Evolutionary conservation across 2,888 invertebrate species (phyloP).

Genomic region (Blomia tropicalis): DNA sequence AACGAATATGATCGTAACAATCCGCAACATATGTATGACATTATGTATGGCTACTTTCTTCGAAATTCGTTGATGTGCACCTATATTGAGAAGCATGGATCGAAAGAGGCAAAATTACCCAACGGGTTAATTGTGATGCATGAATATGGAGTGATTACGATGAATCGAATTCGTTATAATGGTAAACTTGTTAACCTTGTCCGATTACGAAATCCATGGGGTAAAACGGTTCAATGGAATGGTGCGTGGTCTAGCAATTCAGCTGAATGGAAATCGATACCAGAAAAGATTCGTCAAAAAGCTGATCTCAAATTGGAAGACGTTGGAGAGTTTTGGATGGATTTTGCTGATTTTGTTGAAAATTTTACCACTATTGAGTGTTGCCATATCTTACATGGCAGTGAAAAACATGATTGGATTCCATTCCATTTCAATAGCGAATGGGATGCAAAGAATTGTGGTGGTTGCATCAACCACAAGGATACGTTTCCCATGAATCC

Average conservation of each 20-base stretch:
- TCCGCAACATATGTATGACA: not conserved
- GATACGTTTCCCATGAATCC: not conserved
- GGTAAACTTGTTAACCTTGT: not conserved
- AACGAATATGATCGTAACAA: too few relatives aligned
- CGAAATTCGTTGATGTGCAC: not conserved
- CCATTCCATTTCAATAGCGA: not conserved
- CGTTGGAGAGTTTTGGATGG: constrained; percentile 1
- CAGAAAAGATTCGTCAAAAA: not conserved
- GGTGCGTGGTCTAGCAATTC: constrained; percentile 1
- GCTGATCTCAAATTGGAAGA: not conserved
- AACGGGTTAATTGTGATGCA: not conserved
- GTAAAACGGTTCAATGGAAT: not conserved
- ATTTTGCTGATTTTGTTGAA: not conserved
- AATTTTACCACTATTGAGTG: not conserved
- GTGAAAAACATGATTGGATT: not conserved
- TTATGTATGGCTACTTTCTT: not conserved
- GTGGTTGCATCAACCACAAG: constrained; percentile 1
- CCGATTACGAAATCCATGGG: constrained; percentile 1
- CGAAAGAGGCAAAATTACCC: not conserved
- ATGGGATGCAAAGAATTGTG: not conserved
- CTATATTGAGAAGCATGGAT: not conserved
- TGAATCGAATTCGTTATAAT: not conserved
- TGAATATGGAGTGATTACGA: not conserved
- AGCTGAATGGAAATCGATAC: not conserved
- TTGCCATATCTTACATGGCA: not conserved